Conservation (phyloP, 2,113 vertebrate genomes). For the Apodemus speciosus region DNA sequence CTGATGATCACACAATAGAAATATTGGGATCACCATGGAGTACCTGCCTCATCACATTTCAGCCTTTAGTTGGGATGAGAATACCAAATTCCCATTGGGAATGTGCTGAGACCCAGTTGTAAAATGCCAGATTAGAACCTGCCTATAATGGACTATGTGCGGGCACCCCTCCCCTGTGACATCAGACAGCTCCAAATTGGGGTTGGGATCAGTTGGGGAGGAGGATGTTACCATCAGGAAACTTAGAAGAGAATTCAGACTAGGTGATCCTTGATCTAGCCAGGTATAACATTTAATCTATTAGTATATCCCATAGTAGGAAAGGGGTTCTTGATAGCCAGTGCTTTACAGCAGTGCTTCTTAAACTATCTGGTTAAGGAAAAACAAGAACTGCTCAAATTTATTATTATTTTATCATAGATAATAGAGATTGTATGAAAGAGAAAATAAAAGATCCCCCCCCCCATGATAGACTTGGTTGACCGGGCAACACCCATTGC, state of each 20-base stretch:
- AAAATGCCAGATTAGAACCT: background rate
- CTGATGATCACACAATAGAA: background rate
- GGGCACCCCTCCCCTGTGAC: background rate
- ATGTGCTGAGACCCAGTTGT: background rate
- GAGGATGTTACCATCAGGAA: background rate
- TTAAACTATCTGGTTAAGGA: background rate
- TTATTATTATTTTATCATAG: background rate
- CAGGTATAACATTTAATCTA: background rate
- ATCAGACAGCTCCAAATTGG: background rate
- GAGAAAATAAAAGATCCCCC: background rate
- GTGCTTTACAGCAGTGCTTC: background rate
- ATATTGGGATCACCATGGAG: background rate
- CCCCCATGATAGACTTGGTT: background rate
- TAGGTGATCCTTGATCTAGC: background rate
- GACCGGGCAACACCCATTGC: background rate
- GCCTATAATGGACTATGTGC: background rate
- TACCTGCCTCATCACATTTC: background rate
- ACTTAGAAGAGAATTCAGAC: background rate
- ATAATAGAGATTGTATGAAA: background rate
- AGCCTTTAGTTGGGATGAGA: background rate
- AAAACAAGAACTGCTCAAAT: background rate
- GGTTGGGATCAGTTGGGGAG: background rate
- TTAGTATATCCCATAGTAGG: background rate
- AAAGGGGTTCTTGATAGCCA: background rate
- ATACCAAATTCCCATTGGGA: background rate